Evolutionary conservation across 2,888 invertebrate genomes (phyloP), one percentile per base, ranked within the genome.

Genomic region (Cylindroiulus punctatus): DNA sequence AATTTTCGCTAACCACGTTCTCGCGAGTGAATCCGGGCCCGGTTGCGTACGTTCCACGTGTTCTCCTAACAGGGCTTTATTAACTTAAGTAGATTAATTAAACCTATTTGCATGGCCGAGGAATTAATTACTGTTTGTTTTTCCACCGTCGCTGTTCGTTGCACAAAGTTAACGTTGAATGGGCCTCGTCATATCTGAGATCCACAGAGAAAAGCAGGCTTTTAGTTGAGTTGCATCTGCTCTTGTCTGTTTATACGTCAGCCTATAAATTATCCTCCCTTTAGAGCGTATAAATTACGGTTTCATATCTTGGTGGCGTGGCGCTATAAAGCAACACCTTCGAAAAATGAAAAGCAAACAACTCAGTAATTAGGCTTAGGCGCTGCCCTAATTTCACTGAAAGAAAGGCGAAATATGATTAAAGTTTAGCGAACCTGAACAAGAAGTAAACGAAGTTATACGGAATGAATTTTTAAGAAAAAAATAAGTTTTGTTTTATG

Each of bases 41-140:
- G 7, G 36, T 65, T 1, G n/a, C 12, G 26, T 2, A 10, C 12
- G 44, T 44, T 44, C 44, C 44, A 14, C 4, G 65, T 26, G 26
- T 65, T 65, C 65, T 5, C 65, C 65, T 26, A 65, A 65, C 65
- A 65, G 5, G 26, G 65, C 65, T 65, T 65, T 65, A 65, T 65
- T 65, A 65, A 65, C 65, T 65, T 65, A 65, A 65, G 65, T 65
- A 65, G 65, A 65, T 65, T 65, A 65, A 65, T 65, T 65, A 65
- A 65, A 26, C 7, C 65, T 65, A 65, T 65, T 65, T 65, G 65
- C 65, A 26, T 10, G 65, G 19, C 65, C 65, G 12, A 65, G n/a
- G 65, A 65, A 65, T 65, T 65, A 65, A 65, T 65, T 65, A 65
- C 65, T 65, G 65, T 65, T 65, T 65, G 65, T 65, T 65, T 65